These are phyloP conservation scores for Rhodeus uyekii DNA, from an alignment of 2,797 vertebrate species.

Conservation along the genomic window DNA sequence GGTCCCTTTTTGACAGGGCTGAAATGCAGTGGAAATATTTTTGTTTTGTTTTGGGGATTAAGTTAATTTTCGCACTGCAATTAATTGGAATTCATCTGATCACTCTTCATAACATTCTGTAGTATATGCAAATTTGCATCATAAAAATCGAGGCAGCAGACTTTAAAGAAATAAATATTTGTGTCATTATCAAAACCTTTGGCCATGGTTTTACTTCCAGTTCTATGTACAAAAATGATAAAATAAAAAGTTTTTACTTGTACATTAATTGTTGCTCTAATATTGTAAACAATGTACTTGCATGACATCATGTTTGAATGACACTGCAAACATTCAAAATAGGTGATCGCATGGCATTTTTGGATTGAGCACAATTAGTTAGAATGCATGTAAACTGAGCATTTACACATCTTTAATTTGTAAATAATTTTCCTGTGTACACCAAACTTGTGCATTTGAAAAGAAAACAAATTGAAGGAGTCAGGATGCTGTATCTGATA, in stretches of 20 bases:
- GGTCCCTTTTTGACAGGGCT: too few species aligned
- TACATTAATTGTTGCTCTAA: neutral
- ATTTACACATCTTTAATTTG: constrained; percentile 65
- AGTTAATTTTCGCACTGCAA: too few species aligned
- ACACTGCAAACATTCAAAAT: neutral
- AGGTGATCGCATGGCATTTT: neutral
- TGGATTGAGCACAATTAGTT: neutral
- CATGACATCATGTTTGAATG: neutral
- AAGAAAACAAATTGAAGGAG: constrained; percentile 33
- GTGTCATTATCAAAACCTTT: too few species aligned
- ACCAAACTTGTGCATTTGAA: constrained; percentile 43
- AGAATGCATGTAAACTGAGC: constrained; percentile 19
- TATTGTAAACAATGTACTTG: neutral
- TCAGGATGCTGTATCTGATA: constrained; percentile 12
- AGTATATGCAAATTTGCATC: too few species aligned
- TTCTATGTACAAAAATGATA: neutral
- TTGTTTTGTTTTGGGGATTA: too few species aligned
- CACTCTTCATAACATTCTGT: too few species aligned
- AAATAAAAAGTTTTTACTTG: neutral
- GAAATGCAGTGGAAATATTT: too few species aligned
- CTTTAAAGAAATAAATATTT: too few species aligned
- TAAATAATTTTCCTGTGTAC: constrained; percentile 71
- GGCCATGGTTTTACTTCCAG: too few species aligned
- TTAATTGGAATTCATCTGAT: too few species aligned
- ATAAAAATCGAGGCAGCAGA: too few species aligned